These are phyloP conservation scores for Oryzias sinensis DNA, from an alignment of 2,797 vertebrate species.

Conservation along the genomic window DNA sequence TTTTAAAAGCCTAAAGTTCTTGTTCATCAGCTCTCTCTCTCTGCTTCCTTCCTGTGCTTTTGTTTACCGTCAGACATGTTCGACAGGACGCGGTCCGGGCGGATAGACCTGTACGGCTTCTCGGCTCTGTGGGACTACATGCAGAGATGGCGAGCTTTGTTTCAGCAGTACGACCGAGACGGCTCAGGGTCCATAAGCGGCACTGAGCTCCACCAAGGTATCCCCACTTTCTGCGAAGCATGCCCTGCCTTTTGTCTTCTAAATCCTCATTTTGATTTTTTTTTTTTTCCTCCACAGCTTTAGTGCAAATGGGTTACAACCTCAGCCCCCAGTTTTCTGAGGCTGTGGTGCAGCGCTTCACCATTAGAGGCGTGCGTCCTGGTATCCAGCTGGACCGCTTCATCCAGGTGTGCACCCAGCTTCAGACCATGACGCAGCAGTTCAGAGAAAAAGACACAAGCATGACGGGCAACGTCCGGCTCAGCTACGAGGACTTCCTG, in stretches of 20 bases:
- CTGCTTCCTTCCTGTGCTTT: background rate
- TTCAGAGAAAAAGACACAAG: slow-evolving; percentile 89
- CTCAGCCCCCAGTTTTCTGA: slow-evolving; percentile 93
- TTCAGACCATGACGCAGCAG: slow-evolving; percentile 89
- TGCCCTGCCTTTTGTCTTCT: background rate
- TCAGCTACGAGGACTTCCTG: slow-evolving; percentile 95
- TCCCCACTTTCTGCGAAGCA: background rate
- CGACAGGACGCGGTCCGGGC: slow-evolving; percentile 86
- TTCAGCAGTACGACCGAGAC: slow-evolving; percentile 92
- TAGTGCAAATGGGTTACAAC: slow-evolving; percentile 95
- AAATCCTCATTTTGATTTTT: background rate
- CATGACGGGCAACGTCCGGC: slow-evolving; percentile 80
- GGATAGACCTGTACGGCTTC: slow-evolving; percentile 89
- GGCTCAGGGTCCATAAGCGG: slow-evolving; percentile 86
- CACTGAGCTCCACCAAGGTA: slow-evolving; percentile 91
- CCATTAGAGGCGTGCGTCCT: slow-evolving; percentile 25
- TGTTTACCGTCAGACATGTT: slow-evolving; percentile 86
- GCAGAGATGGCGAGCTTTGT: slow-evolving; percentile 90
- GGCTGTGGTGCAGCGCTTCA: slow-evolving; percentile 78
- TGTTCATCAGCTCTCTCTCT: background rate
- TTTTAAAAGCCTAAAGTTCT: background rate
- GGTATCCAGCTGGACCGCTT: slow-evolving; percentile 92
- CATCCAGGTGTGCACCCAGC: slow-evolving; percentile 94
- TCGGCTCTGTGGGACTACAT: slow-evolving; percentile 89
- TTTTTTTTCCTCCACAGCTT: slow-evolving; percentile 70